Percentiles rank a stretch among this genome's conserved stretches.
phyloP scores from a whole-genome alignment of 2,888 invertebrate genomes.

The Campoletis raptor region DNA sequence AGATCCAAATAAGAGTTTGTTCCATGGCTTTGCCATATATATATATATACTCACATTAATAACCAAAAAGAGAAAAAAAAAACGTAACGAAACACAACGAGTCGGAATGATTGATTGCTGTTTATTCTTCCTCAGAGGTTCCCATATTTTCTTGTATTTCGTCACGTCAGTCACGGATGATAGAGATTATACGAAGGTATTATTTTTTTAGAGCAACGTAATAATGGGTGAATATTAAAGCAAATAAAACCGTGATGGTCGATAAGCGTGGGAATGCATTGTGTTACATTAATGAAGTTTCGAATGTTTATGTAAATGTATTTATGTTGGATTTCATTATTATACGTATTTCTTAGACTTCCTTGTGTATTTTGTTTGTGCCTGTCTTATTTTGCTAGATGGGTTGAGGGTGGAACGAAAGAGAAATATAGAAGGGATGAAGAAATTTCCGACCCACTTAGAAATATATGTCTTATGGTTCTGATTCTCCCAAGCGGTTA shows the following conservation, averaged over 20 bases:
- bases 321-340: background rate
- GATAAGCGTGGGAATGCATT: background rate
- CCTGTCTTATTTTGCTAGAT: background rate
- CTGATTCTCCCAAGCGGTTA: slow-evolving; percentile 43
- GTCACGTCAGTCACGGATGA: background rate
- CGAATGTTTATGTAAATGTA: background rate
- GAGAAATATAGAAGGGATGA: background rate
- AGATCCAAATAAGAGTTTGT: background rate
- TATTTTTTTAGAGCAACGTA: background rate
- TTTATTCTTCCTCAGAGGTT: slow-evolving; percentile 29
- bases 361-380: background rate
- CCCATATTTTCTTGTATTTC: background rate
- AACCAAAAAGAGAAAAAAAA: background rate
- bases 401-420: slow-evolving; percentile 46
- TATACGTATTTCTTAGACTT: background rate
- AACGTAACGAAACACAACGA: slow-evolving; percentile 14
- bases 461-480: slow-evolving; percentile 1
- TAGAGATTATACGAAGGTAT: background rate
- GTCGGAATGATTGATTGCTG: slow-evolving; percentile 11
- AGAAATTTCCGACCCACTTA: slow-evolving; percentile 6
- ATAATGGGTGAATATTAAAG: background rate
- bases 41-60: background rate
- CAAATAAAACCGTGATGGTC: background rate
- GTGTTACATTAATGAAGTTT: background rate
- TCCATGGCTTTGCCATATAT: background rate